Evolutionary conservation across 1,140 invertebrate species (phyloP).

Genomic region (Dryas iulia): DNA sequence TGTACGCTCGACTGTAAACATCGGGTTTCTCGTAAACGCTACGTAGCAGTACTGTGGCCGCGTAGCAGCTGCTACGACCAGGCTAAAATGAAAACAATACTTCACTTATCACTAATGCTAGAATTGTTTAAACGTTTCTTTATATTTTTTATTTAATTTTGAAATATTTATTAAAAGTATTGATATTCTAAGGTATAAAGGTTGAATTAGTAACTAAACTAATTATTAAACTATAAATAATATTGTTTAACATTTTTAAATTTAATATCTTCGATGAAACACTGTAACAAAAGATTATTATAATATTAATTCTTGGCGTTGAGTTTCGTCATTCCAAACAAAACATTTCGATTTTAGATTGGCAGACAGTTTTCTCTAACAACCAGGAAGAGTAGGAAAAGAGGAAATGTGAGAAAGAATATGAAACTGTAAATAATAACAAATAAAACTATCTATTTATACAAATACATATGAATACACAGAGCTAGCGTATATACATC

Average conservation of each 20-base stretch:
- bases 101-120: neutral
- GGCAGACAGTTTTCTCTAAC: no score
- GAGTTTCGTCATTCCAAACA: no score
- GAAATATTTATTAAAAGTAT: neutral
- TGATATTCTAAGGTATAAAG: neutral
- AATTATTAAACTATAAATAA: no score
- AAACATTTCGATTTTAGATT: no score
- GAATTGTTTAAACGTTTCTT: neutral
- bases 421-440: neutral
- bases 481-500: neutral
- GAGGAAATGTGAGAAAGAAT: no score
- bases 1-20: slow-evolving; percentile 14
- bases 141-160: neutral
- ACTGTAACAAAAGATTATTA: no score
- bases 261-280: no score
- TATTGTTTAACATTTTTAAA: no score
- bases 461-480: neutral
- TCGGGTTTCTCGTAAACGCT: slow-evolving; percentile 6
- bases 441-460: neutral
- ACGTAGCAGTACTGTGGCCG: neutral
- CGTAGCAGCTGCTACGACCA: slow-evolving; percentile 8
- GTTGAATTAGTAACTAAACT: no score
- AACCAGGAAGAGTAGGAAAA: no score
- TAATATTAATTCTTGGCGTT: no score
- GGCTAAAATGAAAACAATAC: slow-evolving; percentile 2